Evolutionary conservation across 1,140 invertebrate genomes (phyloP), one percentile per base, ranked within the genome.

Genomic region (Drosophila carrolli): DNA sequence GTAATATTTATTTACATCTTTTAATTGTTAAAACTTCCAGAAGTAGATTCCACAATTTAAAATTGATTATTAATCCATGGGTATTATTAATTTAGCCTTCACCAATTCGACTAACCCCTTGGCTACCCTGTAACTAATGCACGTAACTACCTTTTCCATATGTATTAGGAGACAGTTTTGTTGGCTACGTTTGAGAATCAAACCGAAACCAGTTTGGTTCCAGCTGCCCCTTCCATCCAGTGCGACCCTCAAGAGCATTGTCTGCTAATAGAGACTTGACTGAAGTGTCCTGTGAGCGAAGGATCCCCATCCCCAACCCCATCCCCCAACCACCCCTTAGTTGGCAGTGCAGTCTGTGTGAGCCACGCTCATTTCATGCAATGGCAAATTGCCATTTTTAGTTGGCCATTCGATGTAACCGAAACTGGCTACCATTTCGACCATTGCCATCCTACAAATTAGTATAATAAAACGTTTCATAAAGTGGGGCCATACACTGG

Each of bases 381-480:
- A 86, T 91, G 89, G 89, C 89, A 91, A 91, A 80, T 79, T 91
- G 89, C 89, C 89, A 91, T 85, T 90, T 90, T 80, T 82, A 86
- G 83, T 84, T 83, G 82, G 70, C 78, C 79, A 90, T 86, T 86
- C 81, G 72, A 83, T 86, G 88, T 90, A 88, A 88, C 88, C 88
- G 76, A 90, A 90, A 91, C 82, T 77, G 76, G 82, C 80, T 74
- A 88, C 73, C 70, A 60, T 75, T 80, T 51, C 56, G 76, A 80
- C 78, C 82, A 91, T 73, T 73, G 70, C 80, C 78, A 81, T 70
- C 80, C 78, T 91, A 91, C 89, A 91, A 91, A 91, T 91, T 91
- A 91, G 89, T 86, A 76, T 88, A 91, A 91, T 91, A 91, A 91
- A 91, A 91, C 89, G 89, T 91, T 91, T 91, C 90, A 91, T 91